Base-by-base conservation (phyloP, 2,113 vertebrate genomes). In the Paedocypris sp. region DNA sequence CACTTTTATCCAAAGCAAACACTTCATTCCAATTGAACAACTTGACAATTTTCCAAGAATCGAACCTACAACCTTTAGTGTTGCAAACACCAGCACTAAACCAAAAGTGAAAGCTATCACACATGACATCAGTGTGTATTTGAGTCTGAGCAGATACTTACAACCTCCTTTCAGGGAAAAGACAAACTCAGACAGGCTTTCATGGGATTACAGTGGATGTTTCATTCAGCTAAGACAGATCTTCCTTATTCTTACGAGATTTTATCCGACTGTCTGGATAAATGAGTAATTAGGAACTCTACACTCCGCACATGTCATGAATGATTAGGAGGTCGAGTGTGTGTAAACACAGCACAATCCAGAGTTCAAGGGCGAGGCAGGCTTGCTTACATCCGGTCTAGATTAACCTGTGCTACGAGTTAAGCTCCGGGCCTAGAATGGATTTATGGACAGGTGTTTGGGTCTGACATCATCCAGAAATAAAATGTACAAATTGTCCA, bases 361-460 rank as follows among this genome's bases (percentile, higher is more conserved):
- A 22, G 45, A 16, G 46, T 57, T 70, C 54, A 60, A 60, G 47
- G 46, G 13, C 53, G 8, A 18, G 23, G 33, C 26, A 33, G 36
- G n/a, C 20, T 11, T 47, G 25, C n/a, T 49, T 47, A 20, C 29
- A 18, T 54, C 39, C 10, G n/a, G n/a, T 43, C n/a, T 28, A 20
- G 64, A 47, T 54, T 61, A 54, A 54, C 26, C 18, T 20, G 7
- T 39, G 25, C 53, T 26, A 9, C 16, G 38, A 16, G 22, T 52
- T 22, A 41, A 38, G 4, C 39, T 39, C 52, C 13, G 20, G 15
- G 39, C 3, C 57, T 16, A 16, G 5, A 4, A 49, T 18, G 19
- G 48, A 5, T 23, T 29, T 41, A 25, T 26, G 19, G n/a, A 58
- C 7, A 26, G 23, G 45, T 15, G 23, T 13, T 2, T 28, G 6